Evolutionary conservation across 2,888 invertebrate genomes (phyloP).

Genomic region (Apotomis turbidana): DNA sequence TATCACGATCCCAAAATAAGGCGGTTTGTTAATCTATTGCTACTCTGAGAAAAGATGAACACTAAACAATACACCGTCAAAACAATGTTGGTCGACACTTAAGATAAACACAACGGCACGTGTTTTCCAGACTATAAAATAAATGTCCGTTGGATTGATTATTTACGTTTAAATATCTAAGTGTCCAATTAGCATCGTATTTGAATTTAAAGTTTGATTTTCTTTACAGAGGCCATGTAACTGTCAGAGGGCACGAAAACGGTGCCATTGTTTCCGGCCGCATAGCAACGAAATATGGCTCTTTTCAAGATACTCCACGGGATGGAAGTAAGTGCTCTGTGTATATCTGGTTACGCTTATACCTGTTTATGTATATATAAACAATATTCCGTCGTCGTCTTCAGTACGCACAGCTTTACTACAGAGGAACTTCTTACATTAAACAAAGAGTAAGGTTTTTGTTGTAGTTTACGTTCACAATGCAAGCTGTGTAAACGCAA

Average conservation of each 20-base stretch:
- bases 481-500: conserved; percentile 68
- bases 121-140: too few relatives aligned
- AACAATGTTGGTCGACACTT: too few relatives aligned
- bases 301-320: conserved; percentile 98
- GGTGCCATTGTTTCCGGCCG: conserved; percentile 96
- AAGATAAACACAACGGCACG: too few relatives aligned
- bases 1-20: too few relatives aligned
- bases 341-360: background rate
- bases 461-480: background rate
- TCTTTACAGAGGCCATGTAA: conserved; percentile 94
- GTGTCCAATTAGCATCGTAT: background rate
- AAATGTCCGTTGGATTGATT: too few relatives aligned
- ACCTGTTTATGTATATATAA: too few relatives aligned
- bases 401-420: background rate
- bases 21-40: too few relatives aligned
- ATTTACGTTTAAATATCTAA: too few relatives aligned
- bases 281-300: conserved; percentile 98
- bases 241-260: conserved; percentile 94
- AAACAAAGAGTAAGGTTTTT: conserved; percentile 7
- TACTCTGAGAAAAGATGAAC: too few relatives aligned
- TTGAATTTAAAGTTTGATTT: conserved; percentile 53
- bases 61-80: too few relatives aligned
- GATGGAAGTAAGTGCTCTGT: conserved; percentile 89
- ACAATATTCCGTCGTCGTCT: background rate
- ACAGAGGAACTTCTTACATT: background rate